phyloP scores from a whole-genome alignment of 2,888 invertebrate genomes.

The Meandrusa payeni region DNA sequence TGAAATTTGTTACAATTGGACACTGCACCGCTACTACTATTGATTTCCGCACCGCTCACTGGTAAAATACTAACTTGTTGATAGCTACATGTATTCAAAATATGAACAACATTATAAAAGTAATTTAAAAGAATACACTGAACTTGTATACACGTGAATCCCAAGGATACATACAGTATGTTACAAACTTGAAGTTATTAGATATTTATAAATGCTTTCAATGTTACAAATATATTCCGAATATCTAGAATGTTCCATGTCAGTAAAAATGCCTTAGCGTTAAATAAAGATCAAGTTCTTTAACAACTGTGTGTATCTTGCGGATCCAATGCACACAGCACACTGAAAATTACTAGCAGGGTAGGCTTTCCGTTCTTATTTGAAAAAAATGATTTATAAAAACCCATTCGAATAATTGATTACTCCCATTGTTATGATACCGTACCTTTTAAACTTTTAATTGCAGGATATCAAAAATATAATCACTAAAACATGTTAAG shows the following conservation, averaged over 20 bases:
- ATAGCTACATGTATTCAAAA: not conserved
- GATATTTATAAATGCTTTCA: conserved; percentile 40
- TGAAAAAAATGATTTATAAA: not conserved
- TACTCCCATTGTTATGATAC: conserved; percentile 4
- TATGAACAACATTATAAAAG: not conserved
- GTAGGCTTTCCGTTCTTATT: conserved; percentile 30
- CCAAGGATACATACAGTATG: conserved; percentile 32
- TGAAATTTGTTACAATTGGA: conserved; percentile 19
- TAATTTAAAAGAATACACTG: conserved; percentile 11
- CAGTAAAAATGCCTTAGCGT: conserved; percentile 33
- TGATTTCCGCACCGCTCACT: conserved; percentile 37
- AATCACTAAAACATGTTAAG: conserved; percentile 37
- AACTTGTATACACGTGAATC: conserved; percentile 22
- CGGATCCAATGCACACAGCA: conserved; percentile 35
- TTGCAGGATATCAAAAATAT: conserved; percentile 56
- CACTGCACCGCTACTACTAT: conserved; percentile 43
- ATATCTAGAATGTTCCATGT: conserved; percentile 31
- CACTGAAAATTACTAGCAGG: conserved; percentile 28
- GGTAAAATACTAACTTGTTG: conserved; percentile 23
- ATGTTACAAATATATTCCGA: conserved; percentile 36
- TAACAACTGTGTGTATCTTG: conserved; percentile 28
- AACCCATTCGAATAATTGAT: not conserved
- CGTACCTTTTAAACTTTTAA: conserved; percentile 68
- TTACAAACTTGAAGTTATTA: conserved; percentile 29
- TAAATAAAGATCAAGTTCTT: conserved; percentile 30